Conservation (phyloP, 64 coral and sea anemone species). For the Pachyseris speciosa region DNA sequence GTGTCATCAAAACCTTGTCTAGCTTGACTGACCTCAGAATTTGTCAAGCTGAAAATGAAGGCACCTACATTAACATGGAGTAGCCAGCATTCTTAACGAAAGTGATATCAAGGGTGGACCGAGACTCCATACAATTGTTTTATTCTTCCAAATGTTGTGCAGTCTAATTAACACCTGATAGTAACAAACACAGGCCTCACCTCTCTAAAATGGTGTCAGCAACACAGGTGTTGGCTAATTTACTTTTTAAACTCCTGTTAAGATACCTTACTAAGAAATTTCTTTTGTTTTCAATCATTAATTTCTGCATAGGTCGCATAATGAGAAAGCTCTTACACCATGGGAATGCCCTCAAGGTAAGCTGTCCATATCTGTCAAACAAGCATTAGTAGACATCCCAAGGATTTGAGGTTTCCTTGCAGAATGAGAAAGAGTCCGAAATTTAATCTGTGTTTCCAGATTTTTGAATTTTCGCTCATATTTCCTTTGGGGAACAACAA, state of each 20-base stretch:
- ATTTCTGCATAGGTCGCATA: constrained; percentile 62
- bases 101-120: constrained; percentile 71
- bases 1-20: not conserved
- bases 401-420: no score
- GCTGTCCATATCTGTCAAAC: not conserved
- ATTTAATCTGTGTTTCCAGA: no score
- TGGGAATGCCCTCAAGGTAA: constrained; percentile 93
- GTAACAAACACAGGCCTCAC: no score
- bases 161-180: not conserved
- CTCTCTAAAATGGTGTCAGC: no score
- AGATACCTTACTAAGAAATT: no score
- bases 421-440: not conserved
- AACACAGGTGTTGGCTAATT: not conserved
- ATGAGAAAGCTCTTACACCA: constrained; percentile 93
- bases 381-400: not conserved
- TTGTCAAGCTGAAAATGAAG: not conserved
- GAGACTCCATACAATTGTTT: constrained; percentile 67
- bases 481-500: no score
- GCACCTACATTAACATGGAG: constrained; percentile 56
- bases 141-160: not conserved
- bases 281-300: constrained; percentile 2
- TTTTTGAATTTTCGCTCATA: not conserved
- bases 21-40: not conserved
- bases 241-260: no score
- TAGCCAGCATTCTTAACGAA: constrained; percentile 58